Conservation (phyloP, 2,113 vertebrate species). For the Erinaceus europaeus region DNA sequence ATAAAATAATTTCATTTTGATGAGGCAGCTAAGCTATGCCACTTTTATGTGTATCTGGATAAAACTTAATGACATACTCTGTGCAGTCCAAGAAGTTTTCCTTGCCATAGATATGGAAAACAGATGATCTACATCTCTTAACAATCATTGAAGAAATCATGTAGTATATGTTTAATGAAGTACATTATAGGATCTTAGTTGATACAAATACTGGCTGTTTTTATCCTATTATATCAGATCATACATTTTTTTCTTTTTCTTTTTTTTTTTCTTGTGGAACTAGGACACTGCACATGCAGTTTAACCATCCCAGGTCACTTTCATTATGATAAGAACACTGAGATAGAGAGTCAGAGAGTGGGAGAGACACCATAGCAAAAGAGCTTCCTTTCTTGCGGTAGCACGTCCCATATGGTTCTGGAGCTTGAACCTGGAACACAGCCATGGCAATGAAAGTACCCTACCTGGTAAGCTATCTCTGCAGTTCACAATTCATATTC, state of each 20-base stretch:
- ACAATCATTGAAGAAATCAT: background rate
- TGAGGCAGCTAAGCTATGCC: background rate
- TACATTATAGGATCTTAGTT: background rate
- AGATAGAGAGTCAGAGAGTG: too few species aligned
- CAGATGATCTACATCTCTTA: background rate
- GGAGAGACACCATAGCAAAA: too few species aligned
- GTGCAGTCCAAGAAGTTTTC: background rate
- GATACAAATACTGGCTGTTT: background rate
- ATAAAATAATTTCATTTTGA: background rate
- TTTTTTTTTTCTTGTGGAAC: too few species aligned
- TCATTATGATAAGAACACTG: too few species aligned
- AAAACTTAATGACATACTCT: background rate
- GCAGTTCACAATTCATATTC: too few species aligned
- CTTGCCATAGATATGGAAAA: background rate
- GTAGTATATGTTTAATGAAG: background rate
- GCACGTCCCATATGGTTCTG: too few species aligned
- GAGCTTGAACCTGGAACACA: too few species aligned
- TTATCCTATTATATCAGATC: background rate
- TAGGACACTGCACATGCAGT: too few species aligned
- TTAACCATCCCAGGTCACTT: too few species aligned
- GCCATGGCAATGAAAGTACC: too few species aligned
- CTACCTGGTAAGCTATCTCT: too few species aligned
- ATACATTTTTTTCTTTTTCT: background rate
- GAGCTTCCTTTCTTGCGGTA: too few species aligned
- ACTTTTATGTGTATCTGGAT: background rate